These are phyloP conservation scores for Scarus forsteni DNA, from an alignment of 2,797 vertebrate species.

Conservation along the genomic window DNA sequence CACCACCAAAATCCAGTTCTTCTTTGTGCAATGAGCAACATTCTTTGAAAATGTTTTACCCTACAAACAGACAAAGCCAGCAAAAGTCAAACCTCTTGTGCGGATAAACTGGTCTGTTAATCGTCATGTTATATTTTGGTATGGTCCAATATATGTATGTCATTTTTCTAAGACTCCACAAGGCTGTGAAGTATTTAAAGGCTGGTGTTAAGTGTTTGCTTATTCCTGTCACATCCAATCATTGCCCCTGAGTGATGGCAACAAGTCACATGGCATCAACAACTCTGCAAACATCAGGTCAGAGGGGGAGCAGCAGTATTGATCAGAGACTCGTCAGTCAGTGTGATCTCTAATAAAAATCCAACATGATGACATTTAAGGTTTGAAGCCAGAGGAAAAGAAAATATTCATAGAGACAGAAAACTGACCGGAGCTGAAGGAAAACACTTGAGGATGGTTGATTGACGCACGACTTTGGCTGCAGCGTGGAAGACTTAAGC, in stretches of 20 bases:
- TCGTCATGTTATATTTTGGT: no score
- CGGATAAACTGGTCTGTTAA: no score
- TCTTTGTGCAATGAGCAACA: no score
- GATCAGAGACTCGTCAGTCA: constrained; percentile 21
- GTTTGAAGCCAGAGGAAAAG: constrained; percentile 20
- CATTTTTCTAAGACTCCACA: no score
- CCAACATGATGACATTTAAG: constrained; percentile 32
- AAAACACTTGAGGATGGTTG: constrained; percentile 27
- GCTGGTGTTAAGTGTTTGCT: not conserved
- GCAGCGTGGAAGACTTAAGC: constrained; percentile 72
- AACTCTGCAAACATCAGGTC: constrained; percentile 19
- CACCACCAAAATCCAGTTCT: no score
- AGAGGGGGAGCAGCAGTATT: constrained; percentile 21
- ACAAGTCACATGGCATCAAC: constrained; percentile 14
- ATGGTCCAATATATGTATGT: no score
- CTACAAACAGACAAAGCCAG: no score
- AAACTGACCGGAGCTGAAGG: constrained; percentile 24
- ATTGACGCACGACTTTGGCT: constrained; percentile 68
- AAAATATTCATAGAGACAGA: constrained; percentile 27
- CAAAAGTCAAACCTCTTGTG: no score
- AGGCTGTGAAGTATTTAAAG: no score
- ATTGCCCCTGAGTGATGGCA: constrained; percentile 11
- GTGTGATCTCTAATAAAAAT: constrained; percentile 31
- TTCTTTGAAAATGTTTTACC: no score
- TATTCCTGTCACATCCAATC: not conserved